Evolutionary conservation across 2,797 vertebrate species (phyloP).

Genomic region (Molossus molossus): DNA sequence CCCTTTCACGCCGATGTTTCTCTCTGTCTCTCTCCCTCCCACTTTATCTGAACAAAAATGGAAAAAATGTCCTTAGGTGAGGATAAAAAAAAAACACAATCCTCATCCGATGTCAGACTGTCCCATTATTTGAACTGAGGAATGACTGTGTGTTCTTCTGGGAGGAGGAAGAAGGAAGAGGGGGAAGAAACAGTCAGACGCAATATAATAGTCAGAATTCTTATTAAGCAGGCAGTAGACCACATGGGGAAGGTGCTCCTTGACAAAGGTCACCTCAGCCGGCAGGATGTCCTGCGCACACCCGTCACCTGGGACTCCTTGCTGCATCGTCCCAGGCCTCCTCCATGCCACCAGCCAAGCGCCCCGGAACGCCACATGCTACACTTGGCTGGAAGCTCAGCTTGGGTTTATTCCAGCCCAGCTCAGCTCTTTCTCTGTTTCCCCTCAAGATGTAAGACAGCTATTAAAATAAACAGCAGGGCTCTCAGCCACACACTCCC

Average conservation of each 20-base stretch:
- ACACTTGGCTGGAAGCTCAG: not conserved
- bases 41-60: no score
- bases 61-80: no score
- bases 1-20: no score
- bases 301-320: not conserved
- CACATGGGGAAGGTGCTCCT: not conserved
- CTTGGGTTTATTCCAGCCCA: conserved; percentile 58
- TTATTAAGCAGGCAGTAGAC: not conserved
- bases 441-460: conserved; percentile 60
- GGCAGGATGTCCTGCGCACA: not conserved
- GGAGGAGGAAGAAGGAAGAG: not conserved
- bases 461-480: conserved; percentile 71
- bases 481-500: not conserved
- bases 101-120: not conserved
- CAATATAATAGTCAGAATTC: not conserved
- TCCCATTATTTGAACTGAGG: not conserved
- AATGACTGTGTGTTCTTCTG: not conserved
- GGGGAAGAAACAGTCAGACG: not conserved
- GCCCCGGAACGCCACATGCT: not conserved
- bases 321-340: not conserved
- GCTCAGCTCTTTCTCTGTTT: conserved; percentile 54
- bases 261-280: not conserved
- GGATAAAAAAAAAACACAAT: not conserved
- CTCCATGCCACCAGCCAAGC: not conserved
- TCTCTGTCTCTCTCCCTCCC: no score